A percentile compares a stretch with the other conserved stretches of the same genome.
Evolutionary conservation across 2,113 vertebrate genomes (phyloP).

Genomic region (Pomatorhinus ruficollis): DNA sequence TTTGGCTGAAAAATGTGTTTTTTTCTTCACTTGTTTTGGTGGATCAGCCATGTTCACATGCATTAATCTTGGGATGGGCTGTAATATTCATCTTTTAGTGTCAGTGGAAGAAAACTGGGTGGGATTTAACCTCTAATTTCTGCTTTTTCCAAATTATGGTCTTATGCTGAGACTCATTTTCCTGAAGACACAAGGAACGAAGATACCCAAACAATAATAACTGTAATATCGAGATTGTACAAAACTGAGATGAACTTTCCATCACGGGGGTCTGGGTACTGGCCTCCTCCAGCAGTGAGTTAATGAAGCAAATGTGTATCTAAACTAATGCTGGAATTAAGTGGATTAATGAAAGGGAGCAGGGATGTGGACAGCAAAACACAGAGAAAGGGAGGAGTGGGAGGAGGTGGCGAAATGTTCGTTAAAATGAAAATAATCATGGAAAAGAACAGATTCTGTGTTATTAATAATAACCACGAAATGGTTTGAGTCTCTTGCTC

Average conservation of each 20-base stretch:
- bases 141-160: background rate
- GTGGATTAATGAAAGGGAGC: background rate
- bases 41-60: background rate
- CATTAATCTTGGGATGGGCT: background rate
- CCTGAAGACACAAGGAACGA: background rate
- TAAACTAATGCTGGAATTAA: background rate
- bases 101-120: background rate
- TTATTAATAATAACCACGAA: background rate
- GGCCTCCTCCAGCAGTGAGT: background rate
- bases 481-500: background rate
- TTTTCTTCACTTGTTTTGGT: background rate
- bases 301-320: background rate
- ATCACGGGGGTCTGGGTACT: accelerated
- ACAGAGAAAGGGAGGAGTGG: background rate
- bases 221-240: background rate
- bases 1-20: background rate
- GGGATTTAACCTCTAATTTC: background rate
- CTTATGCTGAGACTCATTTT: background rate
- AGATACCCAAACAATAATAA: background rate
- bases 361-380: background rate
- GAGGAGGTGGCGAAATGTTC: background rate
- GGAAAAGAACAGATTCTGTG: accelerated
- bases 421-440: background rate
- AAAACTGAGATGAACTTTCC: background rate
- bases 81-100: background rate